Evolutionary conservation across 2,888 invertebrate species (phyloP), one percentile per base, ranked within the genome.

Genomic region (Allophyes oxyacanthae): DNA sequence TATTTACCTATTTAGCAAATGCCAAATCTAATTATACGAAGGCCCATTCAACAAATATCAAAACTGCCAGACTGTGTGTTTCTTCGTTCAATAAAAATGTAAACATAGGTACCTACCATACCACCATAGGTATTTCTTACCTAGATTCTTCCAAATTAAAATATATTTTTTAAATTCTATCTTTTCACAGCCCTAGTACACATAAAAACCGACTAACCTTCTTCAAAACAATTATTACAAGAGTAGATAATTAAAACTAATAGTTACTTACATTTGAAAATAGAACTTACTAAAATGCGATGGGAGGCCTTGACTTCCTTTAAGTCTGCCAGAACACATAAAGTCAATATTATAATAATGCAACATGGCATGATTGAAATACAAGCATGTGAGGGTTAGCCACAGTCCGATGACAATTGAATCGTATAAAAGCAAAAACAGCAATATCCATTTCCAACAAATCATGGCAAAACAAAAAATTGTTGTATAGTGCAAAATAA

Each of bases 311-410:
- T 64, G 60, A 40, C 41, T 56, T 54, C 43, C 41, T 52, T 54
- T 43, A 52, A 40, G 49, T 48, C 46, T 63, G 72, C 61, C 44
- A 65, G 54, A 74, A 65, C 38, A 41, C 62, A 63, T 65, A 72
- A 55, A 64, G 10, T 50, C n/a, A 44, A 61, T 46, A 26, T 38
- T 62, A 55, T 60, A 57, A 49, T 48, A 32, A 50, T 49, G 42
- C 9, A 32, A 33, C 26, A 30, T 30, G 36, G 11, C 26, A 50
- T 36, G 33, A 37, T 71, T 52, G 26, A 53, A 44, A 56, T 58
- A 44, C n/a, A 43, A 25, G 38, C 11, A 36, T 40, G 11, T 46
- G 34, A 36, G 45, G 42, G 36, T 10, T 46, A 54, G 20, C 38
- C 28, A 42, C 25, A 33, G 38, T 40, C 55, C 51, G 25, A 48